phyloP scores from a whole-genome alignment of 2,797 vertebrate species.

The Protonibea diacanthus region DNA sequence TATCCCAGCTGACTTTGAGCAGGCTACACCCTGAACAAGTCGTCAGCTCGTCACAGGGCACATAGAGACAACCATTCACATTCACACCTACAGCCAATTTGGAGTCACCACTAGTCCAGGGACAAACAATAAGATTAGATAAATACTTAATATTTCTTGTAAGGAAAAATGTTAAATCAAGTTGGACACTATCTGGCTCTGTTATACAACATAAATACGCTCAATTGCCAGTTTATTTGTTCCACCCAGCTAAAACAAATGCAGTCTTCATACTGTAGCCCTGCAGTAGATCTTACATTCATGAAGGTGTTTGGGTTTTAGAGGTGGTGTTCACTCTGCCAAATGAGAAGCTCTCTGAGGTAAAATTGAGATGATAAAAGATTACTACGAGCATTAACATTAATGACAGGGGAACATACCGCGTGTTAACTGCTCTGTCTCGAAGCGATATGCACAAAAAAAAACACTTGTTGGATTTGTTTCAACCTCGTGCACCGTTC shows the following conservation, averaged over 20 bases:
- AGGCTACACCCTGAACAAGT: too few species aligned
- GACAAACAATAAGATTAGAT: too few species aligned
- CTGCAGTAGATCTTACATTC: background rate
- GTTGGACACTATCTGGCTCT: too few species aligned
- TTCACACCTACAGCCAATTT: too few species aligned
- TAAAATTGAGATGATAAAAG: background rate
- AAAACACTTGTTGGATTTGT: conserved; percentile 33
- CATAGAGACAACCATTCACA: too few species aligned
- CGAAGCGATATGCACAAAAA: conserved; percentile 14
- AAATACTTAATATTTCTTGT: too few species aligned
- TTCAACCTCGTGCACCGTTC: conserved; percentile 12
- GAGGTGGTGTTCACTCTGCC: background rate
- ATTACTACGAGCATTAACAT: background rate
- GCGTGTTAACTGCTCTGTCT: conserved; percentile 7
- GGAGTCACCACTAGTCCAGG: too few species aligned
- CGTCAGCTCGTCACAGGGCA: too few species aligned
- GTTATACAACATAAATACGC: background rate
- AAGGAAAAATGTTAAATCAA: too few species aligned
- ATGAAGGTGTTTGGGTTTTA: background rate
- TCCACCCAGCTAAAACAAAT: background rate
- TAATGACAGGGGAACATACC: background rate
- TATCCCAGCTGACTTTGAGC: too few species aligned
- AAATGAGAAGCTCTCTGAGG: background rate
- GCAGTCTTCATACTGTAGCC: too few species aligned
- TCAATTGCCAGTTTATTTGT: background rate